These are phyloP conservation scores for Ectobius pallidus DNA, from an alignment of 2,888 invertebrate species.

Conservation along the genomic window DNA sequence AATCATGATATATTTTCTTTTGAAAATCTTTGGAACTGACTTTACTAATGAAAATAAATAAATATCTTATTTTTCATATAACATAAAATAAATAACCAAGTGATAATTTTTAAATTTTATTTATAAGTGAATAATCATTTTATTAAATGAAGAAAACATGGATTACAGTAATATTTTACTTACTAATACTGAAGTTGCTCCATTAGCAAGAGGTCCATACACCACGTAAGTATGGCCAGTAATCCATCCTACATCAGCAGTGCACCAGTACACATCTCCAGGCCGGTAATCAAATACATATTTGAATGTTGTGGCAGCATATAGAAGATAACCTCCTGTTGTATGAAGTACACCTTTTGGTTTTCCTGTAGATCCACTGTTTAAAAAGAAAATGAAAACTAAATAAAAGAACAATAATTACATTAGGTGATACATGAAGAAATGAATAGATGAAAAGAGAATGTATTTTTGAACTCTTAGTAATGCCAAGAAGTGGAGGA, in stretches of 20 bases:
- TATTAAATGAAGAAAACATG: too few species aligned
- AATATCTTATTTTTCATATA: too few species aligned
- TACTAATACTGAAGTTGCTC: slow-evolving; percentile 93
- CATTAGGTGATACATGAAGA: not conserved
- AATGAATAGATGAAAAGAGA: too few species aligned
- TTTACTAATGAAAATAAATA: too few species aligned
- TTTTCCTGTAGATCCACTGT: slow-evolving; percentile 92
- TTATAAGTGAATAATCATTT: too few species aligned
- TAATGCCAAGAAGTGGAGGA: too few species aligned
- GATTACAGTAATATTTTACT: too few species aligned
- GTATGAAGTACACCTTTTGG: slow-evolving; percentile 98
- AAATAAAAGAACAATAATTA: not conserved
- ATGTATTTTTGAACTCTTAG: too few species aligned
- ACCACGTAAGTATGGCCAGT: slow-evolving; percentile 93
- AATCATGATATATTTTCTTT: too few species aligned
- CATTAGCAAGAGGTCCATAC: slow-evolving; percentile 94
- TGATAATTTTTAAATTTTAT: too few species aligned
- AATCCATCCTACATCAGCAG: slow-evolving; percentile 96
- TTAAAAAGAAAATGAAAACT: not conserved
- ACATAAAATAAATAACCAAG: too few species aligned
- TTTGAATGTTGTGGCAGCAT: slow-evolving; percentile 92
- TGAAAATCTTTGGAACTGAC: too few species aligned
- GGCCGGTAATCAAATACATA: slow-evolving; percentile 93
- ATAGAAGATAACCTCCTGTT: slow-evolving; percentile 92
- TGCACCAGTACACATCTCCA: slow-evolving; percentile 89